Conservation (phyloP, 2,113 vertebrate species). For the Capra hircus region DNA sequence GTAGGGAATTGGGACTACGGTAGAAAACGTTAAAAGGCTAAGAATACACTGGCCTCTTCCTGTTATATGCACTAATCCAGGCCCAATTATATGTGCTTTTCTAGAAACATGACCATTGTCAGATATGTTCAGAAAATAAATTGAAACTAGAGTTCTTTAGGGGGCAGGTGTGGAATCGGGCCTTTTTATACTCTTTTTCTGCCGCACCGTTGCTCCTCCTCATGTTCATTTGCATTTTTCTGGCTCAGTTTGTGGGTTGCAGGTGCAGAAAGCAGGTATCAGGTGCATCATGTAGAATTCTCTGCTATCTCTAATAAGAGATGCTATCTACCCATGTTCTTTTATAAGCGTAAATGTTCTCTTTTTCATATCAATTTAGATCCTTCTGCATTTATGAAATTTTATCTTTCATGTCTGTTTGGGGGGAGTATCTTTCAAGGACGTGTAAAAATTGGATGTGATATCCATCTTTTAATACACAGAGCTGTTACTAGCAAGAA, state of each 20-base stretch:
- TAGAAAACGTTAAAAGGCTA: not conserved
- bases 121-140: slow-evolving; percentile 16
- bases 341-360: not conserved
- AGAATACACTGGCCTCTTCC: not conserved
- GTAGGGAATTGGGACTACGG: not conserved
- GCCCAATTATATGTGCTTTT: not conserved
- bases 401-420: not conserved
- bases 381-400: not conserved
- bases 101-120: not conserved
- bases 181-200: not conserved
- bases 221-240: slow-evolving; percentile 14
- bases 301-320: not conserved
- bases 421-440: not conserved
- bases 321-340: not conserved
- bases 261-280: not conserved
- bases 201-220: not conserved
- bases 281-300: not conserved
- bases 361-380: not conserved
- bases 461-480: not conserved
- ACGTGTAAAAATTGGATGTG: not conserved
- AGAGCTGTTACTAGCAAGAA: not conserved
- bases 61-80: not conserved
- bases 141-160: slow-evolving; percentile 8
- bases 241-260: not conserved
- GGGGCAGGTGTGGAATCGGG: not conserved